These are phyloP conservation scores for Ptyas mucosa DNA, from an alignment of 2,113 vertebrate species.

Conservation along the genomic window DNA sequence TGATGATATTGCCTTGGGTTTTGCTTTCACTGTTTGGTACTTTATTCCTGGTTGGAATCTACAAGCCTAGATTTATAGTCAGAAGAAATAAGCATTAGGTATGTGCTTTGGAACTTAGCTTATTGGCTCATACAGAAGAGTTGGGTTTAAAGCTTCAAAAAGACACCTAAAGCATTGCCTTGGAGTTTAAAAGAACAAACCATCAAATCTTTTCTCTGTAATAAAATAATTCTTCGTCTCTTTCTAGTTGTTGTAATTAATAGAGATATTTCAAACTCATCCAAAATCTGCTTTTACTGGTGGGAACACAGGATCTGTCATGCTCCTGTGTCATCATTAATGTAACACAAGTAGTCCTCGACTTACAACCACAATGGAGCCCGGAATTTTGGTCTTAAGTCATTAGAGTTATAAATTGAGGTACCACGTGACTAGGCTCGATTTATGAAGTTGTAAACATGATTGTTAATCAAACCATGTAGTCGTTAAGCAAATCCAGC, in stretches of 20 bases:
- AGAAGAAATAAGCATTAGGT: not conserved
- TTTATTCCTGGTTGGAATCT: not conserved
- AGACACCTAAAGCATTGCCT: not conserved
- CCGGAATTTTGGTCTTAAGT: not conserved
- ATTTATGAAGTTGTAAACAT: not conserved
- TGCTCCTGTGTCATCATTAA: not conserved
- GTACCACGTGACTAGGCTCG: not conserved
- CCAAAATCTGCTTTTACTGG: not conserved
- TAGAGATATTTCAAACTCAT: not conserved
- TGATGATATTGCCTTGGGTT: not conserved
- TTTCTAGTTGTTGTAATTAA: not conserved
- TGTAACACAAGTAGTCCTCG: not conserved
- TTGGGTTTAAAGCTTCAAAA: not conserved
- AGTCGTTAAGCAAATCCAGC: not conserved
- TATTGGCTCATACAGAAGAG: not conserved
- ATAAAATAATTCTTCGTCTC: not conserved
- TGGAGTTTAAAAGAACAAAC: not conserved
- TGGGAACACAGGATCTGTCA: not conserved
- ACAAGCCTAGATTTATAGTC: no score
- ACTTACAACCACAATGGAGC: not conserved
- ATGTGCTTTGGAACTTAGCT: not conserved
- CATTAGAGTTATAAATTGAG: not conserved
- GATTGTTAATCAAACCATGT: not conserved
- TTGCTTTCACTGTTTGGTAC: not conserved
- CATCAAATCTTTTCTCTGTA: not conserved